Percentiles rank a stretch among this genome's conserved stretches.
These are phyloP conservation scores for Morpho deidamia DNA, from an alignment of 2,888 invertebrate species.

Conservation along the genomic window DNA sequence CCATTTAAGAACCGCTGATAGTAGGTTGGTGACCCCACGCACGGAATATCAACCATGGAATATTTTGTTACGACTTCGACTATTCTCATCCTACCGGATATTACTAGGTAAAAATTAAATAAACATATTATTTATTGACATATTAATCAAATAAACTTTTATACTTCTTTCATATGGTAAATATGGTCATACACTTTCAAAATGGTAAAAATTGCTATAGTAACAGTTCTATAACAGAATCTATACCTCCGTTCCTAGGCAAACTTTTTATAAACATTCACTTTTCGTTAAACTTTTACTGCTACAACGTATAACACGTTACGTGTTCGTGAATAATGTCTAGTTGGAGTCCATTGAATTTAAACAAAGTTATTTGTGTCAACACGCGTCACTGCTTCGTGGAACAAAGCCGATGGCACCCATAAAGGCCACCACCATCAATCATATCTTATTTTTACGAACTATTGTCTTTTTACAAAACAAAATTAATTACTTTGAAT, in stretches of 20 bases:
- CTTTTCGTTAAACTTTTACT: background rate
- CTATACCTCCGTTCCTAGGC: too few species aligned
- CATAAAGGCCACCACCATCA: slow-evolving; percentile 12
- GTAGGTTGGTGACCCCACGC: background rate
- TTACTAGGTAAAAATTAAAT: too few species aligned
- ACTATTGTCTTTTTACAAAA: slow-evolving; percentile 8
- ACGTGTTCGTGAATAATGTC: slow-evolving; percentile 1
- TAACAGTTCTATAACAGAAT: too few species aligned
- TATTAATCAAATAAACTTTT: too few species aligned
- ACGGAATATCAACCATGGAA: too few species aligned
- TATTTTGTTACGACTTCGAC: too few species aligned
- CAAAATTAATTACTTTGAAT: background rate
- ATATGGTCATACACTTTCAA: too few species aligned
- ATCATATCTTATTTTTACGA: slow-evolving; percentile 2
- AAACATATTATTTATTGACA: too few species aligned
- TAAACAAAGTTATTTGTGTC: slow-evolving; percentile 25
- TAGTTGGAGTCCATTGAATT: slow-evolving; percentile 12
- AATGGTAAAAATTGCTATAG: too few species aligned
- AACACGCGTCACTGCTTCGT: slow-evolving; percentile 28
- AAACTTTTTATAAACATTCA: background rate
- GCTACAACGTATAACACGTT: background rate
- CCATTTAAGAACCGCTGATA: background rate
- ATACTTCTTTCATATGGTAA: too few species aligned
- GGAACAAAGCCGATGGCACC: slow-evolving; percentile 25
- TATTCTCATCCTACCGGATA: too few species aligned